A percentile compares a stretch with the other conserved stretches of the same genome.
Conservation (phyloP, 2,113 vertebrate genomes). For the Leptobrachium ailaonicum region DNA sequence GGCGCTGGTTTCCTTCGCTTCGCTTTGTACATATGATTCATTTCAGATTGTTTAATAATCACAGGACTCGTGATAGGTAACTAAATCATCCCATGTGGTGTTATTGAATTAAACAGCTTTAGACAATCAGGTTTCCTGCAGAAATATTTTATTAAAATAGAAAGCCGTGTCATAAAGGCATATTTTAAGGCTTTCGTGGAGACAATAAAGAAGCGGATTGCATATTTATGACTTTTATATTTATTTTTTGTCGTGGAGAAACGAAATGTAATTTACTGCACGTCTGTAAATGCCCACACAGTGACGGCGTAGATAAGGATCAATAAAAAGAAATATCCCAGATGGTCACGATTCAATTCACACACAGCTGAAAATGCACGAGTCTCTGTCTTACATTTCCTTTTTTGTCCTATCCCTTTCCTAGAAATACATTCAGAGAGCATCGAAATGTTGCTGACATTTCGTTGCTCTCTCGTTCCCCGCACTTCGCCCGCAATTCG, state of each 20-base stretch:
- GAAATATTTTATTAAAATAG: slow-evolving; percentile 8
- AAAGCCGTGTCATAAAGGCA: neutral
- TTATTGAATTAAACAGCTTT: slow-evolving; percentile 32
- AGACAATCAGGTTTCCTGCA: slow-evolving; percentile 1
- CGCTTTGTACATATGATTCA: neutral
- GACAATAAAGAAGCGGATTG: neutral
- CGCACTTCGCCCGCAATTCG: too few relatives aligned
- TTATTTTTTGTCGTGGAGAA: neutral
- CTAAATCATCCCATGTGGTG: slow-evolving; percentile 1
- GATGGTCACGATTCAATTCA: neutral
- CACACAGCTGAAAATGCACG: too few relatives aligned
- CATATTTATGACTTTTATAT: neutral
- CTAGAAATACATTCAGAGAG: too few relatives aligned
- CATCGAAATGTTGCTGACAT: too few relatives aligned
- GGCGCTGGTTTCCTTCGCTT: neutral
- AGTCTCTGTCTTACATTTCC: too few relatives aligned
- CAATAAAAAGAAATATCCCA: neutral
- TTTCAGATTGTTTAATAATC: neutral
- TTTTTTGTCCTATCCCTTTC: too few relatives aligned
- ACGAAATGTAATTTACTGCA: neutral
- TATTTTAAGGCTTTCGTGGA: slow-evolving; percentile 15
- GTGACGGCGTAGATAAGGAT: neutral
- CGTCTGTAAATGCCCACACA: neutral
- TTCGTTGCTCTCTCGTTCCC: too few relatives aligned
- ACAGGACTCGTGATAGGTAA: slow-evolving; percentile 35